These are phyloP conservation scores for Tapirus terrestris DNA, from an alignment of 2,113 vertebrate species.

Conservation along the genomic window DNA sequence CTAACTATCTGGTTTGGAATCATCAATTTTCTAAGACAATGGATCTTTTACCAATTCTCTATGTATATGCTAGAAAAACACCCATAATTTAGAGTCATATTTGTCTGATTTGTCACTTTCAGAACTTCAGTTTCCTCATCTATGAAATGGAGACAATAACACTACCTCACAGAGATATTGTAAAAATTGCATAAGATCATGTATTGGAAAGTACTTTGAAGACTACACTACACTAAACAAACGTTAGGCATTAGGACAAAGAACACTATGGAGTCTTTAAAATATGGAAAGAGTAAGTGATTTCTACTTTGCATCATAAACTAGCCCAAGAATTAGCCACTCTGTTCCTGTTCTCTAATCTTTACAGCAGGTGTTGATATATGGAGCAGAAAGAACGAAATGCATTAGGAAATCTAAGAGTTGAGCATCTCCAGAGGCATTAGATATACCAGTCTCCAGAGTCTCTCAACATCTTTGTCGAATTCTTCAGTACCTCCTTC, in stretches of 20 bases:
- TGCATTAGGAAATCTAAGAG: background rate
- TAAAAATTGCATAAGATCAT: background rate
- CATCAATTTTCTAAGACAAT: background rate
- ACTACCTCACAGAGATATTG: background rate
- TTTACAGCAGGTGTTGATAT: slow-evolving; percentile 18
- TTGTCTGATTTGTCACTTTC: background rate
- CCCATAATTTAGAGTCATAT: background rate
- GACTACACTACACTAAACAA: background rate
- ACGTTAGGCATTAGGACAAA: background rate
- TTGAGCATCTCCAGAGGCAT: background rate
- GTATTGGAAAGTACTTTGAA: background rate
- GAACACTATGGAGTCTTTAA: background rate
- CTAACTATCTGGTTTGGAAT: background rate
- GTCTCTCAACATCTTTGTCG: background rate
- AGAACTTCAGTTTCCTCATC: background rate
- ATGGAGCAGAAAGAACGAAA: slow-evolving; percentile 40
- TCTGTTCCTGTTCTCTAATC: background rate
- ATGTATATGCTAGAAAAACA: background rate
- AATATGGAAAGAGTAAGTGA: background rate
- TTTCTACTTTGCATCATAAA: slow-evolving; percentile 49
- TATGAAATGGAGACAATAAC: background rate
- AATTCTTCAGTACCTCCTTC: background rate
- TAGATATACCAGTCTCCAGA: background rate
- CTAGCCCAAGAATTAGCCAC: slow-evolving; percentile 12
- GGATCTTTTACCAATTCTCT: background rate